phyloP scores from a whole-genome alignment of 1,140 invertebrate species.

The Philotrypesis tridentata region DNA sequence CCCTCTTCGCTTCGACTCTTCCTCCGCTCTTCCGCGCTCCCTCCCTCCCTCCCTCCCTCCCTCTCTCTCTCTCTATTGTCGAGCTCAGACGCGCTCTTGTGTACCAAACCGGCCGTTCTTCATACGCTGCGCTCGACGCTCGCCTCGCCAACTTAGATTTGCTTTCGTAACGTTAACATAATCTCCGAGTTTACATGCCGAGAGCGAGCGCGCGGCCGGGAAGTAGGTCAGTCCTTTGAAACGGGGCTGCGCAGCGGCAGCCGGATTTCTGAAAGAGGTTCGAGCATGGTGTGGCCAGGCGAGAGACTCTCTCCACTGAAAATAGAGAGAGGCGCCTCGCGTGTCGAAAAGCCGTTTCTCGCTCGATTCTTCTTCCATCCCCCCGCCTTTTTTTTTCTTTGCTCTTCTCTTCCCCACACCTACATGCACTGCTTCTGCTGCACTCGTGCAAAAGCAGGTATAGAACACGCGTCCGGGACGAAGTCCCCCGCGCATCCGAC shows the following conservation, averaged over 20 bases:
- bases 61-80: not conserved
- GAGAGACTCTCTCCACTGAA: not conserved
- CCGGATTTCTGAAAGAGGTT: not conserved
- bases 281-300: not conserved
- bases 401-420: no score
- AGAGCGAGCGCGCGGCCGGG: not conserved
- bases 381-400: not conserved
- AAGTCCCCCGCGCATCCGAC: not conserved
- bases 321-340: not conserved
- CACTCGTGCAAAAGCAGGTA: not conserved
- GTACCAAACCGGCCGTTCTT: not conserved
- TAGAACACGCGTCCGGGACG: not conserved
- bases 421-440: no score
- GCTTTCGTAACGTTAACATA: conserved; percentile 39
- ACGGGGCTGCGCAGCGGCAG: not conserved
- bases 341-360: not conserved
- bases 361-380: no score
- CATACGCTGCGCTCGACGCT: not conserved
- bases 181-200: conserved; percentile 22
- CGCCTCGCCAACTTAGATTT: conserved; percentile 25
- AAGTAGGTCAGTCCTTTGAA: conserved; percentile 10
- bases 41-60: not conserved
- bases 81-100: not conserved
- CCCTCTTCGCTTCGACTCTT: not conserved
- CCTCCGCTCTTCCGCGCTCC: not conserved